Conservation (phyloP, 1,140 invertebrate genomes). For the Drosophila erecta region DNA sequence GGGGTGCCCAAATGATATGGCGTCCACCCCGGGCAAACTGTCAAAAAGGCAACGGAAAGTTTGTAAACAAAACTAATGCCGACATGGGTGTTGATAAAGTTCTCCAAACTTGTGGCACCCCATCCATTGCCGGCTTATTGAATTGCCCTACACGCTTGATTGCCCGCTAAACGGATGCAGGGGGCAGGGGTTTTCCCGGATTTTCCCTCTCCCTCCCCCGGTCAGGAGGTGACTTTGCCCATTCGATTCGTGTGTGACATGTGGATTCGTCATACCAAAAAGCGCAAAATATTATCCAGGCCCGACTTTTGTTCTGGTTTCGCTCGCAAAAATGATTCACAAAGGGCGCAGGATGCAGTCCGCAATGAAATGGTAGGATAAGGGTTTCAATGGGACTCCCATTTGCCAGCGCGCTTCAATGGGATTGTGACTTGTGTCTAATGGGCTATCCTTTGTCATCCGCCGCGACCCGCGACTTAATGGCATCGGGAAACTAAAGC, state of each 20-base stretch:
- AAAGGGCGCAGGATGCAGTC: constrained; percentile 56
- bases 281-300: constrained; percentile 81
- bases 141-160: constrained; percentile 84
- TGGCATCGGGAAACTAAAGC: constrained; percentile 75
- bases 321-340: constrained; percentile 60
- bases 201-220: not conserved
- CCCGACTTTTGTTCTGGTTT: constrained; percentile 76
- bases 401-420: constrained; percentile 32
- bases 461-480: constrained; percentile 48
- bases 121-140: constrained; percentile 64
- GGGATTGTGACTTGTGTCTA: constrained; percentile 71
- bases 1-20: not conserved
- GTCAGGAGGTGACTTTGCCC: constrained; percentile 1
- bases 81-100: constrained; percentile 85
- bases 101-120: constrained; percentile 56
- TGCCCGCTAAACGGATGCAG: constrained; percentile 80
- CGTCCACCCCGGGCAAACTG: constrained; percentile 46
- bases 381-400: constrained; percentile 23
- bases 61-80: constrained; percentile 85
- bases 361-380: constrained; percentile 7
- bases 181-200: constrained; percentile 9
- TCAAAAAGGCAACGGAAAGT: constrained; percentile 83
- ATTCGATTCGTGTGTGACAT: constrained; percentile 66
- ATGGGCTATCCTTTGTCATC: constrained; percentile 69
- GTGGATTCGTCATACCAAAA: constrained; percentile 82